phyloP scores from a whole-genome alignment of 2,888 invertebrate species.

The Fragum whitleyi region DNA sequence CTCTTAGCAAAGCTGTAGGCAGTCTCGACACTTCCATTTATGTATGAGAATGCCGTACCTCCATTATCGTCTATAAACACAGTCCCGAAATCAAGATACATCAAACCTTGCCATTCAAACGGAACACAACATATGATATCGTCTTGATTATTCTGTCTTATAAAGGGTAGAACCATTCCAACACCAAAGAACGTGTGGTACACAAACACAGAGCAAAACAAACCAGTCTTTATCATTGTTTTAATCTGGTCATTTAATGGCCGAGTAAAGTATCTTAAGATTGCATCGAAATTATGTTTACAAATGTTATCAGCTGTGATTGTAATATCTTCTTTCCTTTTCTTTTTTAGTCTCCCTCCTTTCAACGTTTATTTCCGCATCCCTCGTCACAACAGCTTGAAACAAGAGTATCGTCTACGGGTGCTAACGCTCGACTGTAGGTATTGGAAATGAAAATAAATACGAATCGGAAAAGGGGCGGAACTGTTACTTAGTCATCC shows the following conservation, averaged over 20 bases:
- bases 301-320: too few species aligned
- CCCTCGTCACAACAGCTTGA: too few species aligned
- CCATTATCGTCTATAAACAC: slow-evolving; percentile 62
- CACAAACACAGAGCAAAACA: not conserved
- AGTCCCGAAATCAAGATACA: slow-evolving; percentile 59
- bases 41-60: slow-evolving; percentile 54
- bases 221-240: not conserved
- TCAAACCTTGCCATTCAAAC: slow-evolving; percentile 52
- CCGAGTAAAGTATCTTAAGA: too few species aligned
- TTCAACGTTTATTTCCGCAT: too few species aligned
- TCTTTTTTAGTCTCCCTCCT: too few species aligned
- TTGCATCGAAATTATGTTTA: too few species aligned
- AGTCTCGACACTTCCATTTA: slow-evolving; percentile 53
- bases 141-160: not conserved
- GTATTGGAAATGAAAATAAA: too few species aligned
- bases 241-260: not conserved
- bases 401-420: too few species aligned
- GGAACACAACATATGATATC: slow-evolving; percentile 54
- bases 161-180: not conserved
- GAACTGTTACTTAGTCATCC: too few species aligned
- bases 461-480: too few species aligned
- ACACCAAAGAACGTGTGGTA: not conserved
- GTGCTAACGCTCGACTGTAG: too few species aligned
- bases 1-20: slow-evolving; percentile 51
- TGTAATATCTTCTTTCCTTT: too few species aligned